A percentile compares a stretch with the other conserved stretches of the same genome.
These are phyloP conservation scores for Sylvia borin DNA, from an alignment of 2,797 vertebrate species.

Conservation along the genomic window DNA sequence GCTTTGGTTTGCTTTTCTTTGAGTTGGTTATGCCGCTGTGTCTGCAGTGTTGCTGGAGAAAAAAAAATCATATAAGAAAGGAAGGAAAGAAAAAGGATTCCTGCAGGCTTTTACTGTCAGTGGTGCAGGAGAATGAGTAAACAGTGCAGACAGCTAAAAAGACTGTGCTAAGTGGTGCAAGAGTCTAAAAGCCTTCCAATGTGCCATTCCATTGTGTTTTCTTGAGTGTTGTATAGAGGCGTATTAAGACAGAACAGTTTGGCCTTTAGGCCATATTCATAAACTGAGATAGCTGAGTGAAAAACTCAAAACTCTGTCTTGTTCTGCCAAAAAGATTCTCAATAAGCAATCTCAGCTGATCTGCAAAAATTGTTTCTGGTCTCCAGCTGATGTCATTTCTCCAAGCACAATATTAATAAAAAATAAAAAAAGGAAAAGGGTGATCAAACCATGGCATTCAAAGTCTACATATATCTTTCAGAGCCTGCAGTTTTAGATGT, in stretches of 20 bases:
- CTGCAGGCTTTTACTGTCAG: background rate
- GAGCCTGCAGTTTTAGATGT: background rate
- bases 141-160: constrained; percentile 37
- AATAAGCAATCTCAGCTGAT: background rate
- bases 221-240: background rate
- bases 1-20: background rate
- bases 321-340: background rate
- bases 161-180: background rate
- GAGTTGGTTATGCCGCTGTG: background rate
- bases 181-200: constrained; percentile 17
- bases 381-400: background rate
- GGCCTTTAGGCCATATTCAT: background rate
- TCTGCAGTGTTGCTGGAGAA: background rate
- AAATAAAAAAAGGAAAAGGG: background rate
- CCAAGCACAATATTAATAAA: background rate
- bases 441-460: background rate
- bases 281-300: background rate
- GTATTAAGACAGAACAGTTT: background rate
- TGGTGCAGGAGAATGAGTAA: constrained; percentile 2
- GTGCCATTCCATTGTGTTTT: background rate
- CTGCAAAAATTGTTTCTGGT: background rate
- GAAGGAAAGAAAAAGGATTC: background rate
- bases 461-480: background rate
- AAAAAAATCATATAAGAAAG: background rate
- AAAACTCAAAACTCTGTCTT: background rate